Evolutionary conservation across 2,797 vertebrate species (phyloP), one percentile per base, ranked within the genome.

Genomic region (Acridotheres tristis): DNA sequence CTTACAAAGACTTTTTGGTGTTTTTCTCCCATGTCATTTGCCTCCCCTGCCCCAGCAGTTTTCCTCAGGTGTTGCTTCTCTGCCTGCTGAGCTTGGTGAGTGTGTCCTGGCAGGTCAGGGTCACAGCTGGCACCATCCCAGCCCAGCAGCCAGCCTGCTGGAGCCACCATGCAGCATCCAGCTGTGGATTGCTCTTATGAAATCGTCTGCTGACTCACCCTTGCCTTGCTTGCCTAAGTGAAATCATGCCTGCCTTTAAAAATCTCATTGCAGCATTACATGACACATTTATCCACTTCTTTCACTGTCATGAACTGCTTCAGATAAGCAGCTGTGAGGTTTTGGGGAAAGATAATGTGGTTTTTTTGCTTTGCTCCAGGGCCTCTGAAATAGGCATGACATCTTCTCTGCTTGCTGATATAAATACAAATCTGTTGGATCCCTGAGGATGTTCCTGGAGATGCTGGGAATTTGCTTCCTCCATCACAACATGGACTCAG

Each of bases 181-280:
- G 34, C 77, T 89, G 93, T 53, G 2, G 6, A 73, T 51, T 1
- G 5, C 73, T 65, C 73, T 93, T 93, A 87, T 0, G 0, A 96
- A 96, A 95, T 29, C 88, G n/a, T 93, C 74, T 96, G 90, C 95
- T 96, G 95, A 97, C 86, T 97, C 94, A 96, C 74, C 67, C 88
- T 90, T 67, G 67, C 86, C 61, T 89, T 77, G 68, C 84, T 71
- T 93, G 80, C 88, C 69, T 79, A 34, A 79, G 80, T 86, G 93
- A 94, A 96, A 86, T 92, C 86, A 80, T 43, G 84, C 92, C 81
- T 86, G 76, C 66, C 65, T 95, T 87, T 30, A 89, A 79, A 93
- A 93, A 55, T 68, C 90, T 67, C 67, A 20, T 29, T 77, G 92
- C 92, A 89, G 90, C 61, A 58, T 85, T 93, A 73, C 88, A 83